Percentiles rank a stretch among this genome's conserved stretches.
Conservation (phyloP, 92 coral and sea anemone species). For the Actinostola sp. region DNA sequence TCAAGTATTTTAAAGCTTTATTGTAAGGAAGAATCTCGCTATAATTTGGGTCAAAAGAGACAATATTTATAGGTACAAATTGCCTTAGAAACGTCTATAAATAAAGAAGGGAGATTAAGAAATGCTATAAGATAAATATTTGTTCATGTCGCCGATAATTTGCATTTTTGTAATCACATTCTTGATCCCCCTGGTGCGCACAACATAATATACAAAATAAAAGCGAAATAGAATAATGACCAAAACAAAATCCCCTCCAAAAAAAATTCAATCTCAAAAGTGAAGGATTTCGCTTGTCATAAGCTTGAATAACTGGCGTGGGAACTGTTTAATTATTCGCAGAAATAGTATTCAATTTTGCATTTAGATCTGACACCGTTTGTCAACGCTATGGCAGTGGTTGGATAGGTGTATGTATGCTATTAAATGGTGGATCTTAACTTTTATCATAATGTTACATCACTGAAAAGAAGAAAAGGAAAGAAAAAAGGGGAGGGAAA, state of each 20-base stretch:
- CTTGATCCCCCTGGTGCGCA: not conserved
- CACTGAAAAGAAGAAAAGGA: too few relatives aligned
- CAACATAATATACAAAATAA: not conserved
- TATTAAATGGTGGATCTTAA: not conserved
- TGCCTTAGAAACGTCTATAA: not conserved
- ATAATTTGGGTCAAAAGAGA: not conserved
- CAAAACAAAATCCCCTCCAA: too few relatives aligned
- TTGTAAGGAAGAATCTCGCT: too few relatives aligned
- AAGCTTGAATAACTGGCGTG: not conserved
- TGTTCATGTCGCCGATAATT: not conserved
- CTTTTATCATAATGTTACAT: too few relatives aligned
- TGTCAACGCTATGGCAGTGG: too few relatives aligned
- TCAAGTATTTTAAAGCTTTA: too few relatives aligned
- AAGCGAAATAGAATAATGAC: too few relatives aligned
- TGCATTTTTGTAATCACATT: not conserved
- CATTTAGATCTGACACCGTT: not conserved
- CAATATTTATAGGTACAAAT: conserved; percentile 3
- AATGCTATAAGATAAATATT: not conserved
- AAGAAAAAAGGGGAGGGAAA: too few relatives aligned
- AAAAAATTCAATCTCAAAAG: not conserved
- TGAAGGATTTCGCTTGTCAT: not conserved
- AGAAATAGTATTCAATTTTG: conserved; percentile 11
- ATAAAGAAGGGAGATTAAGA: conserved; percentile 1
- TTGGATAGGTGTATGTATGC: too few relatives aligned
- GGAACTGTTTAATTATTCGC: conserved; percentile 7